Evolutionary conservation across 2,797 vertebrate species (phyloP).

Genomic region (Eidolon dupreanum): DNA sequence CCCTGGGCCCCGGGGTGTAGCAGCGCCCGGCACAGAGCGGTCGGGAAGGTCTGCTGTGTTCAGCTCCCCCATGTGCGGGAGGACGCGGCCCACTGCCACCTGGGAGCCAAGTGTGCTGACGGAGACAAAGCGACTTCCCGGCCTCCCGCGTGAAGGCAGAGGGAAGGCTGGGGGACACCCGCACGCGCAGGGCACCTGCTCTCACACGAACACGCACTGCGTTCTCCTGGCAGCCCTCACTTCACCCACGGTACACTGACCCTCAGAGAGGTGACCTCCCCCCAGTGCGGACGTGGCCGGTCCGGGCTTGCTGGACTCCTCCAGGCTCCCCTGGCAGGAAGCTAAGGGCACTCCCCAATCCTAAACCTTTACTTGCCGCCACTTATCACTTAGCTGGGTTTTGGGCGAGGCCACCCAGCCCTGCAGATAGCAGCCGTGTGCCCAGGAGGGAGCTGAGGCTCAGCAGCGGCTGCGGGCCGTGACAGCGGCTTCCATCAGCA

Average conservation of each 20-base stretch:
- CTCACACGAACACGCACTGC: accelerated
- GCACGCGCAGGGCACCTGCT: no score
- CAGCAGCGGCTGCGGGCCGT: no score
- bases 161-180: no score
- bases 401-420: neutral
- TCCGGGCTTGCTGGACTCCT: neutral
- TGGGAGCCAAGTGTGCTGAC: neutral
- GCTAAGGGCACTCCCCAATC: neutral
- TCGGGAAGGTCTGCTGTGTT: no score
- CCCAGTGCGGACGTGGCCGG: neutral
- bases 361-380: neutral
- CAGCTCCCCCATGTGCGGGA: neutral
- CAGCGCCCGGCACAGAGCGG: neutral
- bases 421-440: accelerated
- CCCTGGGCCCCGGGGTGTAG: accelerated
- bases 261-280: neutral
- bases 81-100: neutral
- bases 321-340: accelerated
- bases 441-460: neutral
- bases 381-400: no score
- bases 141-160: accelerated
- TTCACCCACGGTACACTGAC: accelerated
- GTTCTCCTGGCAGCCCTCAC: no score
- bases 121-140: neutral
- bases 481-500: neutral